phyloP scores from a whole-genome alignment of 2,888 invertebrate species.

The Ashinkailepas kermadecensis region DNA sequence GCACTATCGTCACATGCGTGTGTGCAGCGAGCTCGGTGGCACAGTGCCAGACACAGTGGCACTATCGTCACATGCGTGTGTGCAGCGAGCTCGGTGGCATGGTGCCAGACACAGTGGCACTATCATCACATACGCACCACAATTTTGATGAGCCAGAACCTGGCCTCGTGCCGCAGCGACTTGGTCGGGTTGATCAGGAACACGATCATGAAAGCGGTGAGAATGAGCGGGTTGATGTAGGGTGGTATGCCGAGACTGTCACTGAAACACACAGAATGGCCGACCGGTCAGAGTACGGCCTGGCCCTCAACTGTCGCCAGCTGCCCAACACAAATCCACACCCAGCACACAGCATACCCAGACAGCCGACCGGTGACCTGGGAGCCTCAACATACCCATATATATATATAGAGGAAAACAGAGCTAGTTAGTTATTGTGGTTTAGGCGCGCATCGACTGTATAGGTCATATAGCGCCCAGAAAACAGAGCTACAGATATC shows the following conservation, averaged over 20 bases:
- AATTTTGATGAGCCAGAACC: constrained; percentile 87
- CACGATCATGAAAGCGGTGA: constrained; percentile 62
- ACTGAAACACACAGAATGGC: constrained; percentile 26
- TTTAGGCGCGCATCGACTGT: too few species aligned
- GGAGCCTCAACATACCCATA: too few species aligned
- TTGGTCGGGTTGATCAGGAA: constrained; percentile 89
- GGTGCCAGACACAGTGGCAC: neutral
- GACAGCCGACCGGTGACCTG: too few species aligned
- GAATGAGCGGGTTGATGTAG: constrained; percentile 79
- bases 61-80: constrained; percentile 34
- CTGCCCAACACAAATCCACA: too few species aligned
- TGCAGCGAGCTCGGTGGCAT: neutral
- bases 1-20: constrained; percentile 34
- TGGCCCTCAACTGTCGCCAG: too few species aligned
- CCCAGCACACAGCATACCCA: too few species aligned
- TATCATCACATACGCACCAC: constrained; percentile 49
- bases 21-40: neutral
- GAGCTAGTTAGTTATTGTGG: too few species aligned
- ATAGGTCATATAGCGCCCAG: too few species aligned
- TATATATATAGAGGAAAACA: too few species aligned
- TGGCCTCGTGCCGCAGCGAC: constrained; percentile 82
- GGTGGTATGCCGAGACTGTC: constrained; percentile 79
- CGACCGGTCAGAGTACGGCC: neutral
- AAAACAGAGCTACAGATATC: too few species aligned
- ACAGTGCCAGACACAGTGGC: neutral